These are phyloP conservation scores for Ctenochaetus hawaiiensis DNA, from an alignment of 2,797 vertebrate species.

Conservation along the genomic window DNA sequence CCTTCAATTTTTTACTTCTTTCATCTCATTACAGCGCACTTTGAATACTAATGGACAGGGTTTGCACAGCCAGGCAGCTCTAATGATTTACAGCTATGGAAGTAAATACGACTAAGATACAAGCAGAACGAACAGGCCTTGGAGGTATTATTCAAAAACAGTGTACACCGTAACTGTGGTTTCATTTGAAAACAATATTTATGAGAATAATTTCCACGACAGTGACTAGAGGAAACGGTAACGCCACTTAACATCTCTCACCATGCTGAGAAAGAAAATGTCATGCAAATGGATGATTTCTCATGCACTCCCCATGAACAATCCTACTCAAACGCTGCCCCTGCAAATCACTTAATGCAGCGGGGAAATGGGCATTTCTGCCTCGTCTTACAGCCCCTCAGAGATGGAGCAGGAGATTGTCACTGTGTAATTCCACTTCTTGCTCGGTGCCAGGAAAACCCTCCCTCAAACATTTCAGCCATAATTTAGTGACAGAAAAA, in stretches of 20 bases:
- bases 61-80: conserved; percentile 36
- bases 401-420: conserved; percentile 79
- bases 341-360: conserved; percentile 79
- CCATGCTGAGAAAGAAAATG: conserved; percentile 61
- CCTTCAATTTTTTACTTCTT: conserved; percentile 38
- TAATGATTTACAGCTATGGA: conserved; percentile 60
- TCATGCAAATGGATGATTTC: conserved; percentile 73
- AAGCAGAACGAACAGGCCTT: conserved; percentile 41
- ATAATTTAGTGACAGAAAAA: conserved; percentile 71
- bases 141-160: conserved; percentile 45
- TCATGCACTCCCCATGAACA: conserved; percentile 59
- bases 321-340: conserved; percentile 64
- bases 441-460: conserved; percentile 65
- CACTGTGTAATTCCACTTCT: conserved; percentile 78
- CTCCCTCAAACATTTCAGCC: conserved; percentile 69
- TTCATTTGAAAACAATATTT: conserved; percentile 68
- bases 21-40: conserved; percentile 55
- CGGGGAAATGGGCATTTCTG: conserved; percentile 71
- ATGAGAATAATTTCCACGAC: conserved; percentile 61
- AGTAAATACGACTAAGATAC: conserved; percentile 58
- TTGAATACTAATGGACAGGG: conserved; percentile 65
- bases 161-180: conserved; percentile 31
- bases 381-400: conserved; percentile 59
- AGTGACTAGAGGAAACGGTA: conserved; percentile 50
- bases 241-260: conserved; percentile 60